Base-by-base conservation (phyloP, 2,113 vertebrate genomes). In the Cricetomys ansorgei region DNA sequence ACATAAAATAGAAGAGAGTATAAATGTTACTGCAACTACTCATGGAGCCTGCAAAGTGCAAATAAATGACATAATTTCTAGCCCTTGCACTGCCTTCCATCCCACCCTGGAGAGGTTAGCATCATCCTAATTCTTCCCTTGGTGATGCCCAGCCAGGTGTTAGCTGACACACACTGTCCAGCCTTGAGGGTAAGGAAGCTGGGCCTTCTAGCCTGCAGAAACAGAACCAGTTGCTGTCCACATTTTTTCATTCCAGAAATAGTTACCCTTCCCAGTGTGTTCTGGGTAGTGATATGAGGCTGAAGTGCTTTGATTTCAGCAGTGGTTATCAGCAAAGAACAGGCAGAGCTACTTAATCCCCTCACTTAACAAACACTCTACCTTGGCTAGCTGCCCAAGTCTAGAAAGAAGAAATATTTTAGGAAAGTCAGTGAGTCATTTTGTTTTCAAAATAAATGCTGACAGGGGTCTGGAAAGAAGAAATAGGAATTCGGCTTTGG, bases 331-430 rank as follows among this genome's bases (percentile, higher is more conserved):
- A 12, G 12, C n/a, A 57, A 53, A 57, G 59, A 92, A 94, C 80
- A 95, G 94, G 95, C 73, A 48, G 76, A 94, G 73, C 3, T 3
- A 1, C 75, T 84, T 91, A 92, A 31, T 96, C 95, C 96, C 88
- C 67, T 88, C 86, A 96, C 83, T 95, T 29, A 67, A 80, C 0
- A 92, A 98, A 97, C 95, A 96, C 84, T 94, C 88, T 93, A 85
- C 92, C 53, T 70, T 34, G 67, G 34, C 23, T 76, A 77, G 53
- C 31, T 7, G n/a, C 27, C 79, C 64, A 53, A 86, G 91, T 91
- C 94, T 95, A 96, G 89, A 97, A 97, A 93, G 94, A 93, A 93
- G 62, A 94, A 92, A 98, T 97, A 45, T 96, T 97, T 97, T 40
- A 37, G 53, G 85, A 88, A 72, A 34, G 80, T 59, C 94, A 96